phyloP scores from a whole-genome alignment of 2,797 vertebrate species.

The Rachycentron canadum region DNA sequence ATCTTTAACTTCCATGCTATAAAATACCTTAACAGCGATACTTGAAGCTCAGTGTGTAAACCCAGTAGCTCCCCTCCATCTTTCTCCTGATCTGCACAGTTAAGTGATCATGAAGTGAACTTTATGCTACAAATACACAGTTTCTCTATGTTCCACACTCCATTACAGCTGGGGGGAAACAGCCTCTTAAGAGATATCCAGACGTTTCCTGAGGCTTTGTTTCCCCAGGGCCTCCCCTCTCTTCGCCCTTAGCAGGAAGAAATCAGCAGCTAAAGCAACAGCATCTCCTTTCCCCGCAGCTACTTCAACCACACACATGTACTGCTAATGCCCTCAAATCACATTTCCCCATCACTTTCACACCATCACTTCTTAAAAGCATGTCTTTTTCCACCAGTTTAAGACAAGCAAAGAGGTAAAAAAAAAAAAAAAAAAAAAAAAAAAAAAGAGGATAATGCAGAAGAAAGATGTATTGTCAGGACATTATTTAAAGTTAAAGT shows the following conservation, averaged over 20 bases:
- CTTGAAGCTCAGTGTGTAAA: conserved; percentile 16
- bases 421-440: too few species aligned
- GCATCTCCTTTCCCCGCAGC: conserved; percentile 72
- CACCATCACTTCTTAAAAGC: conserved; percentile 81
- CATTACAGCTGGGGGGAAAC: conserved; percentile 83
- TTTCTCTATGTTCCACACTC: conserved; percentile 83
- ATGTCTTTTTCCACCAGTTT: conserved; percentile 80
- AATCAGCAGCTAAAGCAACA: conserved; percentile 73
- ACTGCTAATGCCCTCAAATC: conserved; percentile 85
- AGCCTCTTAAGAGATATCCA: conserved; percentile 85
- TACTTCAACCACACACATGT: conserved; percentile 75
- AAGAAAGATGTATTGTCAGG: conserved; percentile 71
- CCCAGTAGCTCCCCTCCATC: conserved; percentile 30
- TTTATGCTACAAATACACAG: conserved; percentile 79
- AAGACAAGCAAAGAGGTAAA: conserved; percentile 78
- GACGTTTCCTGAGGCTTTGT: conserved; percentile 83
- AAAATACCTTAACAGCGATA: conserved; percentile 29
- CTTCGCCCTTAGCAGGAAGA: conserved; percentile 76
- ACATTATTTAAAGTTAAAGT: conserved; percentile 43
- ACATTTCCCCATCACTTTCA: conserved; percentile 86
- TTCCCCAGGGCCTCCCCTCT: conserved; percentile 78
- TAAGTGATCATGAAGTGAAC: conserved; percentile 80
- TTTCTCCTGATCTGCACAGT: conserved; percentile 58
- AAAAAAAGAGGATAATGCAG: conserved; percentile 38
- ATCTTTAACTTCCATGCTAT: conserved; percentile 12